Conservation (phyloP, 2,113 vertebrate genomes). For the Struthidea cinerea region DNA sequence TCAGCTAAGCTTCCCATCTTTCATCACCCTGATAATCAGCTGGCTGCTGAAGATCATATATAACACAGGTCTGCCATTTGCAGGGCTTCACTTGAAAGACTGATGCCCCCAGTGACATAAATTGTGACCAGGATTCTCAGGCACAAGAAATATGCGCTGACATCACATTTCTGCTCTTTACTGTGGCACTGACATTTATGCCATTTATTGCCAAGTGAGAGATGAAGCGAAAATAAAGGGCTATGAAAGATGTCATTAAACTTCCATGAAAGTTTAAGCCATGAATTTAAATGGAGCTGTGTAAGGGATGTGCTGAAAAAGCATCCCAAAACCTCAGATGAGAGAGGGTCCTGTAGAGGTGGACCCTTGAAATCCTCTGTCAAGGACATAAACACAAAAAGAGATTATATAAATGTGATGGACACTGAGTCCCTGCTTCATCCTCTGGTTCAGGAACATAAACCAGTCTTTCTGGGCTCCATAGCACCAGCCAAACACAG, state of each 20-base stretch:
- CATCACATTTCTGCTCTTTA: conserved; percentile 16
- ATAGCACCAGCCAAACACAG: not conserved
- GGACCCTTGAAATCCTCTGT: not conserved
- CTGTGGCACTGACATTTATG: conserved; percentile 14
- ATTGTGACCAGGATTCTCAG: not conserved
- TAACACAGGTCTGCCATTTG: conserved; percentile 19
- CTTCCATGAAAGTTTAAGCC: not conserved
- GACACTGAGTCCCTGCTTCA: no score
- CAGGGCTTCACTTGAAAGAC: not conserved
- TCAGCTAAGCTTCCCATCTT: not conserved
- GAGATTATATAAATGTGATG: not conserved
- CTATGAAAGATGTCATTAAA: not conserved
- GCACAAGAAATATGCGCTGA: conserved; percentile 4
- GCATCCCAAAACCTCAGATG: not conserved
- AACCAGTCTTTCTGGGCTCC: fast-evolving
- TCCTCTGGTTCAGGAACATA: not conserved
- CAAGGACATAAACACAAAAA: not conserved
- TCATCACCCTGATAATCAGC: not conserved
- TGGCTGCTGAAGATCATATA: not conserved
- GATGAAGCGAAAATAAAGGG: not conserved
- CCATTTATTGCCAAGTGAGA: not conserved
- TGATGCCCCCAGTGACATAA: conserved; percentile 1
- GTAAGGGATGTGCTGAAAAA: not conserved
- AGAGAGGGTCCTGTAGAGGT: not conserved
- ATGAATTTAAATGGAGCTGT: not conserved